Base-by-base conservation (phyloP, 2,797 vertebrate genomes). In the Lepidocolaptes lacrymiger region DNA sequence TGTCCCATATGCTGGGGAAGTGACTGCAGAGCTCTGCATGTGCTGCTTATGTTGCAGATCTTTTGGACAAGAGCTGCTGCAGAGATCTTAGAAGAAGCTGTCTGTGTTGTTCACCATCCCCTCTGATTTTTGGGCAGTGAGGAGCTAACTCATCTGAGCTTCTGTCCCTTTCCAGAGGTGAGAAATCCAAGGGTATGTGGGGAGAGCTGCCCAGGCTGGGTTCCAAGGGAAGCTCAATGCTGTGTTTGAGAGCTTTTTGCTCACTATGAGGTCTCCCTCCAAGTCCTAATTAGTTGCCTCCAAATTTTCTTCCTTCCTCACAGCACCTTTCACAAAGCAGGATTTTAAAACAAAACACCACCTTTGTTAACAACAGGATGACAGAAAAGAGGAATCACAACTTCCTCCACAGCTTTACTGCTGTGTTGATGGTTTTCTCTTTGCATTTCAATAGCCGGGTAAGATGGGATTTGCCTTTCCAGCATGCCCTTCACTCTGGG, bases 1-100 rank as follows among this genome's bases (percentile, higher is more conserved):
- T 28, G 74, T 67, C 51, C 59, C 49, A 41, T 1, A 4, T 0
- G 8, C 63, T 30, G 67, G 37, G 19, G 78, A 46, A 12, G 86
- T 4, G 58, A 22, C 43, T 4, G 11, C 9, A 19, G 39, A n/a
- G 20, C 11, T 10, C 2, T 22, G 28, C 30, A 10, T 0, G 7
- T 20, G 59, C 55, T 20, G 0, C 14, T 16, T 2, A 0, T 2
- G 14, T 5, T 28, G 27, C 34, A 20, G 2, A 8, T 30, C 37
- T 54, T 52, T 3, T 17, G 55, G 46, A 32, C 44, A 41, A 36
- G 3, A 2, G 22, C 46, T 88, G 55, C 27, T 37, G 34, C 41
- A 73, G 51, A 43, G 17, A 46, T 78, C 54, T 36, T 36, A 15
- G 19, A 77, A 48, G 36, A 24, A 39, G 39, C 1, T 46, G 14